These are phyloP conservation scores for Thunnus thynnus DNA, from an alignment of 2,113 vertebrate species.

Conservation along the genomic window DNA sequence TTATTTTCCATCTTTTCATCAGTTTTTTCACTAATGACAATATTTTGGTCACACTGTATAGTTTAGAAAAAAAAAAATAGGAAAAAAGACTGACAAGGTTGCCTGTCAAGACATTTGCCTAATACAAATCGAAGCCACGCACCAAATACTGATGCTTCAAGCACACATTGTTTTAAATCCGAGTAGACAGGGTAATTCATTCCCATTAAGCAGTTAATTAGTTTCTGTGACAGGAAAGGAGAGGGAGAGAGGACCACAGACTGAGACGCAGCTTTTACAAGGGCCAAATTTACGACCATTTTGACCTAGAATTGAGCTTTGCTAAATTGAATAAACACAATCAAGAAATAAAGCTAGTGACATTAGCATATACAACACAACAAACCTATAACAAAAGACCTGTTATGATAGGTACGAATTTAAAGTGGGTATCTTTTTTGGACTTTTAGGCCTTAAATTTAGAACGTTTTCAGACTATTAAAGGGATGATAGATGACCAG, in stretches of 20 bases:
- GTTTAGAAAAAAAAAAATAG: too few relatives aligned
- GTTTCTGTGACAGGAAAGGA: slow-evolving; percentile 41
- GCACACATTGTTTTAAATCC: slow-evolving; percentile 37
- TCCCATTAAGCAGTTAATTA: slow-evolving; percentile 51
- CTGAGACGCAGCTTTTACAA: not conserved
- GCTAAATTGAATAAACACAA: not conserved
- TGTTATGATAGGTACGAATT: not conserved
- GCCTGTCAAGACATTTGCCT: too few relatives aligned
- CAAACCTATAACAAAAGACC: not conserved
- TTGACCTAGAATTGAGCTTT: not conserved
- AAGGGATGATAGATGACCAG: not conserved
- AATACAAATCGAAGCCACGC: slow-evolving; percentile 9
- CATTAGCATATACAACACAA: not conserved
- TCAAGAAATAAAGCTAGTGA: not conserved
- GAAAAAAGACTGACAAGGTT: too few relatives aligned
- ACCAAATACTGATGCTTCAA: slow-evolving; percentile 4
- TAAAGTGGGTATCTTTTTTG: not conserved
- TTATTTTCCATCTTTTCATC: too few relatives aligned
- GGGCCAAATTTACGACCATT: not conserved
- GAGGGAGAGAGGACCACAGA: slow-evolving; percentile 1
- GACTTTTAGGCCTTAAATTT: not conserved
- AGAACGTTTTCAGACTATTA: not conserved
- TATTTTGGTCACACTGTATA: too few relatives aligned
- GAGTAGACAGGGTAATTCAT: slow-evolving; percentile 48
- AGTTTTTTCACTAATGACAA: too few relatives aligned